A percentile compares a stretch with the other conserved stretches of the same genome.
Conservation (phyloP, 2,888 invertebrate genomes). For the Cyrtodaria siliqua region DNA sequence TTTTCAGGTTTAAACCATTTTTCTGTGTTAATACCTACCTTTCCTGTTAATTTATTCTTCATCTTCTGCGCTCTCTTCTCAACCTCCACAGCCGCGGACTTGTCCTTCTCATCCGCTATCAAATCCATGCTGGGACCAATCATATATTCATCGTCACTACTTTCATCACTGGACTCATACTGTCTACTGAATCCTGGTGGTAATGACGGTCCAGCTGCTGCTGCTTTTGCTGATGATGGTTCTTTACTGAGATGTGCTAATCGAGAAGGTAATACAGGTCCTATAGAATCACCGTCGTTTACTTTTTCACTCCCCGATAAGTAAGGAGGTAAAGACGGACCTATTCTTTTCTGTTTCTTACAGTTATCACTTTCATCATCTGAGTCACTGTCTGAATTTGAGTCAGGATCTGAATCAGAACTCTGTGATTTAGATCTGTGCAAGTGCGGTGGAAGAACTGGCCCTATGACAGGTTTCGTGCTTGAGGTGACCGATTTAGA, state of each 20-base stretch:
- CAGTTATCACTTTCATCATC: neutral
- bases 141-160: constrained; percentile 87
- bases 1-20: too few species aligned
- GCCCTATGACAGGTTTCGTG: constrained; percentile 43
- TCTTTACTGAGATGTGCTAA: neutral
- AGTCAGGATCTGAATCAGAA: constrained; percentile 33
- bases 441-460: constrained; percentile 60
- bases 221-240: too few species aligned
- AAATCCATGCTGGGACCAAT: constrained; percentile 85
- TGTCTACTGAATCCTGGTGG: too few species aligned
- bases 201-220: too few species aligned
- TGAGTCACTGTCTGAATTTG: constrained; percentile 33
- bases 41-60: constrained; percentile 87
- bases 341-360: neutral
- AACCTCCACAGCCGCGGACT: constrained; percentile 71
- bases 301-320: constrained; percentile 3
- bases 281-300: neutral
- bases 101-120: constrained; percentile 59
- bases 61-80: constrained; percentile 90
- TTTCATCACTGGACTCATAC: constrained; percentile 1
- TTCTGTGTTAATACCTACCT: too few species aligned
- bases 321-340: neutral
- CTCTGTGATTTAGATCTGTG: constrained; percentile 10
- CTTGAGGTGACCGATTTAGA: too few species aligned
- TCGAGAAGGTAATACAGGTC: neutral